Evolutionary conservation across 2,797 vertebrate species (phyloP), one percentile per base, ranked within the genome.

Genomic region (Myoxocephalus aenaeus): DNA sequence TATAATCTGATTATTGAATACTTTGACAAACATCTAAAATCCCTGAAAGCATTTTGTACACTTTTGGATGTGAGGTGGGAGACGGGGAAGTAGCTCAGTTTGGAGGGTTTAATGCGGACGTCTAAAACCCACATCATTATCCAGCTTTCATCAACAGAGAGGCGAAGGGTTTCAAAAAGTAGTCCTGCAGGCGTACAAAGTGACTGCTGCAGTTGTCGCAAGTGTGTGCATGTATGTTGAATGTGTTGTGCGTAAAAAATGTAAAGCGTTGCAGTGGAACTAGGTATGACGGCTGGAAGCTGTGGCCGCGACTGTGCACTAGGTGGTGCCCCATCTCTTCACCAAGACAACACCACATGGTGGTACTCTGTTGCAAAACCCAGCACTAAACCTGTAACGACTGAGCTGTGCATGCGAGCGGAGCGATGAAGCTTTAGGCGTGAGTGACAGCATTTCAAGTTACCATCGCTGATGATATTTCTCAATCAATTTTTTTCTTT

Each of bases 321-420:
- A 95, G 95, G 94, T 95, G 95, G 95, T 87, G 93, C 94, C 90
- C 94, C 92, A 85, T 89, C 90, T 94, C 95, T 95, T 95, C 73
- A 85, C 42, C 82, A 90, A 65, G 75, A 82, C 57, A 75, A 22
- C 83, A 51, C 18, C 54, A 40, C 22, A 18, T n/a, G 54, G 65
- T 57, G 44, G 59, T 73, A 14, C 56, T 79, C 63, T 56, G 73
- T 58, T 56, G 44, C 65, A 65, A 53, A 77, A 79, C 22, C 53
- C 29, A 7, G 13, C 58, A 76, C 72, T 77, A 77, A 85, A 84
- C 29, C 79, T 79, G 50, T 48, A 70, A 75, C 63, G 73, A 78
- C n/a, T 0, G 25, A 18, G 57, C 71, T 54, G 63, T 81, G 62
- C 65, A 59, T 65, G 69, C 6, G 53, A 79, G 61, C 56, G 56